phyloP scores from a whole-genome alignment of 2,113 vertebrate species.

The Mixornis gularis region DNA sequence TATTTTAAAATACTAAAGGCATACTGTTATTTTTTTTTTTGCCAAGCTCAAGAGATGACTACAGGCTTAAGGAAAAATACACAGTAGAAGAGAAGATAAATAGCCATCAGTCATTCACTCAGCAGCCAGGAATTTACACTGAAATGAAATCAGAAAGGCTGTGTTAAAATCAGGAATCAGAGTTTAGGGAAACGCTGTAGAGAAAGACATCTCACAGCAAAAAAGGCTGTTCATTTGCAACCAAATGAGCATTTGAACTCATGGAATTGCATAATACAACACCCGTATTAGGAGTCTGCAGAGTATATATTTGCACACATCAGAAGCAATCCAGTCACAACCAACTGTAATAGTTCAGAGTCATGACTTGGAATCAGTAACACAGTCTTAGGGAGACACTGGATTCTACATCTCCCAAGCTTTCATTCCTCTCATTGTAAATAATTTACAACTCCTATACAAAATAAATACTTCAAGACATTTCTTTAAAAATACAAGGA shows the following conservation, averaged over 20 bases:
- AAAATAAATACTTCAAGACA: not conserved
- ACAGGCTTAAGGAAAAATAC: not conserved
- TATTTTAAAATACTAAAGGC: not conserved
- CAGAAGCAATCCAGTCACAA: not conserved
- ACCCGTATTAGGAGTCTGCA: not conserved
- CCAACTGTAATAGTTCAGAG: not conserved
- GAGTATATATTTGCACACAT: not conserved
- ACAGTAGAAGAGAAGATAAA: not conserved
- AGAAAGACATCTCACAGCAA: not conserved
- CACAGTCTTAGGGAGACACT: not conserved
- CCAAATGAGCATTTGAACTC: not conserved
- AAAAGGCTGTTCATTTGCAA: not conserved
- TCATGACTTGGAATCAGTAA: not conserved
- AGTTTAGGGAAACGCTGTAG: not conserved
- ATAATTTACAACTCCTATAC: slow-evolving; percentile 6
- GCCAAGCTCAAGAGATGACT: not conserved
- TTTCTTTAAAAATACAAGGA: not conserved
- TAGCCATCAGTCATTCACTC: not conserved
- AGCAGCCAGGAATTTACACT: not conserved
- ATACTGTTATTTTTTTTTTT: not conserved
- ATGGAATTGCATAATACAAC: not conserved
- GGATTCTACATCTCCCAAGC: slow-evolving; percentile 9
- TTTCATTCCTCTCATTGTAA: not conserved
- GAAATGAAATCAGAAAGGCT: slow-evolving; percentile 5
- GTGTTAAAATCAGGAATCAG: not conserved